These are phyloP conservation scores for Cenopis cana DNA, from an alignment of 2,888 invertebrate species.

Conservation along the genomic window DNA sequence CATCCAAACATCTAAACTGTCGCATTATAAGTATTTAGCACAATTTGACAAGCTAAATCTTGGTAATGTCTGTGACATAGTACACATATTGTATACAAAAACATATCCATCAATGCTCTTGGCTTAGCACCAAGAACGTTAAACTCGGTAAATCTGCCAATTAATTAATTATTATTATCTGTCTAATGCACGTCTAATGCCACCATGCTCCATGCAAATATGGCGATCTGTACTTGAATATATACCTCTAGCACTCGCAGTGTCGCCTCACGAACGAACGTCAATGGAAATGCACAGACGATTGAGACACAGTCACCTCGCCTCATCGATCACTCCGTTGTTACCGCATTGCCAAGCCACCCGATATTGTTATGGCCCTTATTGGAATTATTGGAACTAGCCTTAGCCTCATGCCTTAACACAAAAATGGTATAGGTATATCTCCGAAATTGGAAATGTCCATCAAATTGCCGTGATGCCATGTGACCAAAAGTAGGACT, in stretches of 20 bases:
- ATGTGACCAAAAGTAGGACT: neutral
- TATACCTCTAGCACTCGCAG: neutral
- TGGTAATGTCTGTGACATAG: neutral
- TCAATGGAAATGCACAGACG: conserved; percentile 16
- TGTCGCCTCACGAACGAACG: neutral
- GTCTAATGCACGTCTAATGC: neutral
- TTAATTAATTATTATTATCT: neutral
- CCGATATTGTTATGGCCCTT: neutral
- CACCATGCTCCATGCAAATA: neutral
- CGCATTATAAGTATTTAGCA: too few relatives aligned
- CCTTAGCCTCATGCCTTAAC: neutral
- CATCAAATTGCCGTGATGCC: neutral
- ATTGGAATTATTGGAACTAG: neutral
- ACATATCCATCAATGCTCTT: neutral
- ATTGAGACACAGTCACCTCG: conserved; percentile 12
- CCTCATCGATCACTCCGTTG: neutral
- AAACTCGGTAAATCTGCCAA: conserved; percentile 4
- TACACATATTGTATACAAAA: neutral
- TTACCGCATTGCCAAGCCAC: neutral
- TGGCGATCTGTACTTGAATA: neutral
- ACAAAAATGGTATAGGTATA: neutral
- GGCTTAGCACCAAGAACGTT: neutral
- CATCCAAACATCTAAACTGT: too few relatives aligned
- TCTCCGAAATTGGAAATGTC: neutral
- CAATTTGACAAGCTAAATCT: too few relatives aligned